These are phyloP conservation scores for Apodemia hepburni DNA, from an alignment of 2,888 invertebrate genomes.

Conservation along the genomic window DNA sequence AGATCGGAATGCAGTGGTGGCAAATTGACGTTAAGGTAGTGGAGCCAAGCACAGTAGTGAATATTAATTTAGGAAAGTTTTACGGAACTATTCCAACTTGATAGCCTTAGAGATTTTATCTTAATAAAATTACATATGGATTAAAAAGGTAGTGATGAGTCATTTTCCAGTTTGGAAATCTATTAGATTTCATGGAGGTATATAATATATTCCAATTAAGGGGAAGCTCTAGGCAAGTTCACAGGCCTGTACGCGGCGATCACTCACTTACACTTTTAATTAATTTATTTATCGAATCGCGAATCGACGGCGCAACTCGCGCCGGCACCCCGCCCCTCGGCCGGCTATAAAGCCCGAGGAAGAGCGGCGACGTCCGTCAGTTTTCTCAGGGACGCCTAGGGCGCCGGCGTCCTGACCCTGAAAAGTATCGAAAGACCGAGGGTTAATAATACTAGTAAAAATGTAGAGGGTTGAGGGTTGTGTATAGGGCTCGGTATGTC, in stretches of 20 bases:
- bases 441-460: slow-evolving; percentile 50
- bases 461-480: slow-evolving; percentile 51
- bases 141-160: too few species aligned
- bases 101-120: too few species aligned
- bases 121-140: too few species aligned
- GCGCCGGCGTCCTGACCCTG: slow-evolving; percentile 56
- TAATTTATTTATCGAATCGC: slow-evolving; percentile 80
- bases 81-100: too few species aligned
- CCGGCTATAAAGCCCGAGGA: slow-evolving; percentile 61
- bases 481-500: slow-evolving; percentile 48
- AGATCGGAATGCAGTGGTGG: too few species aligned
- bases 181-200: slow-evolving; percentile 50
- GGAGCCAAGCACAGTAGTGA: too few species aligned
- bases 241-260: slow-evolving; percentile 70
- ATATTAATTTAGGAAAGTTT: too few species aligned
- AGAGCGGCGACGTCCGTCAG: slow-evolving; percentile 67
- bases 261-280: slow-evolving; percentile 81
- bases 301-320: slow-evolving; percentile 77
- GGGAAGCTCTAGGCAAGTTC: slow-evolving; percentile 58
- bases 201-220: slow-evolving; percentile 62
- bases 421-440: slow-evolving; percentile 60
- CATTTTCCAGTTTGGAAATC: slow-evolving; percentile 40
- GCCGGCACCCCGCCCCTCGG: slow-evolving; percentile 60
- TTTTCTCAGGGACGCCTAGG: slow-evolving; percentile 65
- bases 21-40: too few species aligned